Percentiles rank a stretch among this genome's conserved stretches.
Conservation (phyloP, 2,113 vertebrate genomes). For the Oplegnathus fasciatus region DNA sequence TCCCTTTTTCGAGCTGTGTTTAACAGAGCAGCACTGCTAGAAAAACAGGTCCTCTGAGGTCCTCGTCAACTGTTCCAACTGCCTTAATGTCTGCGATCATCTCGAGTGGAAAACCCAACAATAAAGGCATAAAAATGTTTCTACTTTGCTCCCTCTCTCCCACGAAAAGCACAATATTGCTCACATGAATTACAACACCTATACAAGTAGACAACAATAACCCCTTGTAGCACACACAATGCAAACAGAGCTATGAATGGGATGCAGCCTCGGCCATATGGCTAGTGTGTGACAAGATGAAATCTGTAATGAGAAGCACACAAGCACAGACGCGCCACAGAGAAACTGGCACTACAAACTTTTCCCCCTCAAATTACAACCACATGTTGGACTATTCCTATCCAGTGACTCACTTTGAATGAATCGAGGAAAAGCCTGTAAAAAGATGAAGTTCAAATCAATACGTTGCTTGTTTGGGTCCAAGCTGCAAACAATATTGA, state of each 20-base stretch:
- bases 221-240: slow-evolving; percentile 11
- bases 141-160: not conserved
- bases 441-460: slow-evolving; percentile 35
- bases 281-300: slow-evolving; percentile 46
- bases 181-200: slow-evolving; percentile 39
- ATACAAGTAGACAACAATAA: slow-evolving; percentile 20
- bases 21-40: slow-evolving; percentile 32
- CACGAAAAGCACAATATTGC: not conserved
- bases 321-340: slow-evolving; percentile 1
- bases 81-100: slow-evolving; percentile 40
- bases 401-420: slow-evolving; percentile 61
- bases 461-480: not conserved
- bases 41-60: slow-evolving; percentile 68
- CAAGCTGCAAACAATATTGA: slow-evolving; percentile 11
- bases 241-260: slow-evolving; percentile 52
- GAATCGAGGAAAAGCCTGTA: not conserved
- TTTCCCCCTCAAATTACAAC: slow-evolving; percentile 68
- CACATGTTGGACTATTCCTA: slow-evolving; percentile 68
- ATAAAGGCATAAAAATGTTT: slow-evolving; percentile 22
- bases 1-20: slow-evolving; percentile 11
- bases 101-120: slow-evolving; percentile 50
- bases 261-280: slow-evolving; percentile 19
- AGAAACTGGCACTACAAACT: slow-evolving; percentile 38
- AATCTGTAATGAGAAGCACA: slow-evolving; percentile 47
- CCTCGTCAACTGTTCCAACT: slow-evolving; percentile 58